These are phyloP conservation scores for Arenaria interpres DNA, from an alignment of 2,113 vertebrate genomes.

Conservation along the genomic window DNA sequence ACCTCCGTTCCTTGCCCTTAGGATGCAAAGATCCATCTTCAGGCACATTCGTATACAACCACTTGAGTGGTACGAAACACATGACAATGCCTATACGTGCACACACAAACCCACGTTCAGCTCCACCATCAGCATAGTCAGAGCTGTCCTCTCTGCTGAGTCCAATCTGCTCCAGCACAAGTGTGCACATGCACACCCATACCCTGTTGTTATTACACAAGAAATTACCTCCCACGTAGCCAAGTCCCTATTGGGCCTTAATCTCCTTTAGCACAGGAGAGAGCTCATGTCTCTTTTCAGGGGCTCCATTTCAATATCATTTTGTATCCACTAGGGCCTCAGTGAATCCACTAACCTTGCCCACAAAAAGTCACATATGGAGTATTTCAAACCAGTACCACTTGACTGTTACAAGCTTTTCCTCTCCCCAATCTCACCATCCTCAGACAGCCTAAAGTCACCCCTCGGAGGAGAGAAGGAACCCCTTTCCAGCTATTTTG, in stretches of 20 bases:
- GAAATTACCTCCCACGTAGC: neutral
- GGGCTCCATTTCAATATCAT: neutral
- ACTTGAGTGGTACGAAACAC: neutral
- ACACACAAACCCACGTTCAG: rapidly evolving
- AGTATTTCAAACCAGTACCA: neutral
- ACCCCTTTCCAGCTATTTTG: neutral
- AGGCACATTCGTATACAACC: neutral
- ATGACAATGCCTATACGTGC: rapidly evolving
- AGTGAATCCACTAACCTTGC: neutral
- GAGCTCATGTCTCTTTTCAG: neutral
- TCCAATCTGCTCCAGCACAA: neutral
- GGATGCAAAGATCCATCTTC: neutral
- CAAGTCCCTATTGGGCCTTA: neutral
- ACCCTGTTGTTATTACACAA: neutral
- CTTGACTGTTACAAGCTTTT: neutral
- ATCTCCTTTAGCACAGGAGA: neutral
- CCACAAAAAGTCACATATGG: neutral
- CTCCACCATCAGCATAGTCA: neutral
- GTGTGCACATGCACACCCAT: neutral
- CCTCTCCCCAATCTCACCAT: neutral
- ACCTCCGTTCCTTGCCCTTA: neutral
- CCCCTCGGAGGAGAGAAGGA: neutral
- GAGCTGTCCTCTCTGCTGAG: neutral
- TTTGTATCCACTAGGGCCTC: neutral
- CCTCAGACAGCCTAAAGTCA: neutral